phyloP scores from a whole-genome alignment of 2,113 vertebrate genomes.

The Martes martes region DNA sequence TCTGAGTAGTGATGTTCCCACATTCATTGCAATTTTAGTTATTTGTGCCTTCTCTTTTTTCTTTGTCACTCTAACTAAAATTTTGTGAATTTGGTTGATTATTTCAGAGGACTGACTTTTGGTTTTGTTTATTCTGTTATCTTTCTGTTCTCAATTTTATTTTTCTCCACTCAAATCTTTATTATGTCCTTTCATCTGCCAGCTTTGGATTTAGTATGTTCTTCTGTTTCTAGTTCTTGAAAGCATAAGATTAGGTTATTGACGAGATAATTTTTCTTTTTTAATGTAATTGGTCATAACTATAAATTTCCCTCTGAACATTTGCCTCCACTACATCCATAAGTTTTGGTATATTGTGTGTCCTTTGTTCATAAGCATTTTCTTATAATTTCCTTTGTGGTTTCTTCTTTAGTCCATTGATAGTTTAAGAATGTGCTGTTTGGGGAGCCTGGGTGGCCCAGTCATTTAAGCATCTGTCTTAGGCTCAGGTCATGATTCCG shows the following conservation, averaged over 20 bases:
- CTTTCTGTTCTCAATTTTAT: neutral
- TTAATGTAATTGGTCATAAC: neutral
- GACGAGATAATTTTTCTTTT: neutral
- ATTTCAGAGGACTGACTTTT: neutral
- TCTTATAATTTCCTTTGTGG: neutral
- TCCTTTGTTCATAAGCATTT: neutral
- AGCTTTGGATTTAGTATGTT: neutral
- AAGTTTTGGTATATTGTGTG: neutral
- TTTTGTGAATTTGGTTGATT: neutral
- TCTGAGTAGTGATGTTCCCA: neutral
- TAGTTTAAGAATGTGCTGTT: neutral
- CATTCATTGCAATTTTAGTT: neutral
- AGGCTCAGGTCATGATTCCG: neutral
- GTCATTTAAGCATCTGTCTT: neutral
- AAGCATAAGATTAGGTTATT: neutral
- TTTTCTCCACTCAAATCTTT: neutral
- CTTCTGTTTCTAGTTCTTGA: neutral
- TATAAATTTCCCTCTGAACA: neutral
- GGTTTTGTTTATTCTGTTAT: neutral
- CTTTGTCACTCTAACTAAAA: neutral
- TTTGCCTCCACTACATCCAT: neutral
- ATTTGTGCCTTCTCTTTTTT: neutral
- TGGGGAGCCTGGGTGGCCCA: neutral
- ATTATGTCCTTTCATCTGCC: neutral
- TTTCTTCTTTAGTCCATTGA: neutral